Conservation (phyloP, 1,140 invertebrate species). For the Zaprionus gabonicus region DNA sequence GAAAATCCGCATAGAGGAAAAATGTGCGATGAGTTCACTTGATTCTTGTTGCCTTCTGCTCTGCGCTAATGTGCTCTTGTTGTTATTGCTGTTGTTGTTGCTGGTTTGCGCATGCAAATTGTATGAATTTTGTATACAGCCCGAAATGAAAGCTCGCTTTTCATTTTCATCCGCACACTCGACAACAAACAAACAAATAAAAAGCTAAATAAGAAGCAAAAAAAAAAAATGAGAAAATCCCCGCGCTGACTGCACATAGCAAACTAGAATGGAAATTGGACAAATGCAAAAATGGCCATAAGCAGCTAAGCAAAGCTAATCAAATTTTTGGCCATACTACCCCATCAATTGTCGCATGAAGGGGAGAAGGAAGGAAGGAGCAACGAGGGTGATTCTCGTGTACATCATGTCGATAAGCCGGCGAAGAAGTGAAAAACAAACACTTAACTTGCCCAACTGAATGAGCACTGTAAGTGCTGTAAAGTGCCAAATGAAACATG, state of each 20-base stretch:
- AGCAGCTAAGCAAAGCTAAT: slow-evolving; percentile 48
- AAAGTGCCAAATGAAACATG: not conserved
- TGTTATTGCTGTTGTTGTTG: slow-evolving; percentile 25
- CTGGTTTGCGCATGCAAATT: slow-evolving; percentile 58
- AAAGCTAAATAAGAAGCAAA: slow-evolving; percentile 37
- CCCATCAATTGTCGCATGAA: not conserved
- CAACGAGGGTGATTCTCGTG: no score
- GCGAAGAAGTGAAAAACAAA: not conserved
- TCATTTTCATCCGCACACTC: slow-evolving; percentile 39
- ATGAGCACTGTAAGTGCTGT: not conserved
- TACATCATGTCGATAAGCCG: not conserved
- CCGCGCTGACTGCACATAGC: slow-evolving; percentile 54
- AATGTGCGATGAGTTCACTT: slow-evolving; percentile 9
- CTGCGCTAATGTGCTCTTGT: not conserved
- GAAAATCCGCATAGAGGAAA: slow-evolving; percentile 24
- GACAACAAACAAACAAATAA: slow-evolving; percentile 65
- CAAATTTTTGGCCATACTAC: slow-evolving; percentile 16
- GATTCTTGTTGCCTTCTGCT: not conserved
- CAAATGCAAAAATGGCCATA: slow-evolving; percentile 59
- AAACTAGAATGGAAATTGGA: slow-evolving; percentile 71
- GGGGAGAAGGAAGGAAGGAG: not conserved
- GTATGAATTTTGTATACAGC: slow-evolving; percentile 19
- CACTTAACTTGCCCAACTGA: not conserved
- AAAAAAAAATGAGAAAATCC: slow-evolving; percentile 49
- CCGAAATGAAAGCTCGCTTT: slow-evolving; percentile 26